These are phyloP conservation scores for Panzeria rudis DNA, from an alignment of 2,888 invertebrate genomes.

Conservation along the genomic window DNA sequence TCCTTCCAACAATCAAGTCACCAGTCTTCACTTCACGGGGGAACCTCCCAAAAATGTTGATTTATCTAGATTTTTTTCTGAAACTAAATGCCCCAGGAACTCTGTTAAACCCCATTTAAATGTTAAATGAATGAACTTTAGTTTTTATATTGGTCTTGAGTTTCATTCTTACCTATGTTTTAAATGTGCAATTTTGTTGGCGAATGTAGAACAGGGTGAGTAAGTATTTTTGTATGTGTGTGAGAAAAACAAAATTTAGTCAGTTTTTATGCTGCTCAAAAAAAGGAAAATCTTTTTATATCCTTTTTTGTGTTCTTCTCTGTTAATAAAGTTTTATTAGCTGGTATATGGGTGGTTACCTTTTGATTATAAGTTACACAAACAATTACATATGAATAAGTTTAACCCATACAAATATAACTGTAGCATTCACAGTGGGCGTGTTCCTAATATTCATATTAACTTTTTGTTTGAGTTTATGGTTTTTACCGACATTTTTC, in stretches of 20 bases:
- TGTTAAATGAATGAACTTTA: background rate
- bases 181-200: background rate
- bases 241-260: constrained; percentile 2
- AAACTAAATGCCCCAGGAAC: constrained; percentile 27
- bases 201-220: no score
- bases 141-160: background rate
- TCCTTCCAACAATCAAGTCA: background rate
- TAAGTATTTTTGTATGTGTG: background rate
- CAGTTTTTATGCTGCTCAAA: background rate
- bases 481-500: background rate
- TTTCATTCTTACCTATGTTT: background rate
- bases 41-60: constrained; percentile 8
- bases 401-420: background rate
- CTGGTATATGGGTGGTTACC: constrained; percentile 35
- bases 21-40: background rate
- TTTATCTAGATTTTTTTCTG: constrained; percentile 18
- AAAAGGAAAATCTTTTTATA: background rate
- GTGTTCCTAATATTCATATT: constrained; percentile 10
- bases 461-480: constrained; percentile 10
- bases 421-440: background rate
- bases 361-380: constrained; percentile 48
- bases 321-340: constrained; percentile 32
- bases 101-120: constrained; percentile 15
- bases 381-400: background rate
- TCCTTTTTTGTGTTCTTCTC: background rate